Percentiles rank a stretch among this genome's conserved stretches.
Evolutionary conservation across 2,797 vertebrate species (phyloP).

Genomic region (Smutsia temminckii): DNA sequence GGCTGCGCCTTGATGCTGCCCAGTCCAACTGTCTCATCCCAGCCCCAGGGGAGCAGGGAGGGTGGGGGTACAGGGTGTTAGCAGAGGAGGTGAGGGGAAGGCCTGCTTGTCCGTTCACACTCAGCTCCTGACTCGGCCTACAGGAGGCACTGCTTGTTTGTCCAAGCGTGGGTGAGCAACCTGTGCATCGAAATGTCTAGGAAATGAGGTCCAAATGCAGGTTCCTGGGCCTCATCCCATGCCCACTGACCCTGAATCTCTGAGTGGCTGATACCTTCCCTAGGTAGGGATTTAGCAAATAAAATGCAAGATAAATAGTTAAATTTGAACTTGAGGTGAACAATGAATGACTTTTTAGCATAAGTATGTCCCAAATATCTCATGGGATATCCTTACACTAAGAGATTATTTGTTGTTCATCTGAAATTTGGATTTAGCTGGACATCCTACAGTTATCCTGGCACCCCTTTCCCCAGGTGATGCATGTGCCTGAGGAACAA

Average conservation of each 20-base stretch:
- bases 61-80: rapidly evolving
- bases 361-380: neutral
- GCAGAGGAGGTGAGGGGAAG: neutral
- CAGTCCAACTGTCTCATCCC: neutral
- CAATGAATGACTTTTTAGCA: neutral
- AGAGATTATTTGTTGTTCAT: neutral
- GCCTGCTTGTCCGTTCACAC: neutral
- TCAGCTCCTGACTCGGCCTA: neutral
- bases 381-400: neutral
- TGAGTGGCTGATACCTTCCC: neutral
- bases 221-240: neutral
- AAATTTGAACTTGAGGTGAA: neutral
- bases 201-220: neutral
- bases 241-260: neutral
- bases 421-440: neutral
- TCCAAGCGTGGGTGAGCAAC: neutral
- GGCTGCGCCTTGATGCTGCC: rapidly evolving
- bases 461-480: neutral
- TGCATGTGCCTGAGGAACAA: neutral
- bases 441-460: neutral
- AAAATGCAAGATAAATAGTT: neutral
- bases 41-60: rapidly evolving
- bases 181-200: too few relatives aligned
- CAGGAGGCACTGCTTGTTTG: neutral
- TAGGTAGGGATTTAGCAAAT: neutral